A percentile compares a stretch with the other conserved stretches of the same genome.
Conservation (phyloP, 2,888 invertebrate species). For the Latrodectus hesperus region DNA sequence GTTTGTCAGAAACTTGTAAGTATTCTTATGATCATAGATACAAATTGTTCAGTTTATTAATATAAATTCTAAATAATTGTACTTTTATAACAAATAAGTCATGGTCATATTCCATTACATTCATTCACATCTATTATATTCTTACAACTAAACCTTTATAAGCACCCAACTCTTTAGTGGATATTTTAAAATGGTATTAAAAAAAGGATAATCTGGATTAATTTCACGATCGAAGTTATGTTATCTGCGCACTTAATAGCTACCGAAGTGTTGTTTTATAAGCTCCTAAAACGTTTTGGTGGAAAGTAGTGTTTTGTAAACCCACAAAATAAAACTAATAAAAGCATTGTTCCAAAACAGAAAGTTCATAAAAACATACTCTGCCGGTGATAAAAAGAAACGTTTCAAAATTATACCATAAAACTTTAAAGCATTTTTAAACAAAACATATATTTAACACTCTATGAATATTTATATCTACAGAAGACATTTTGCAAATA, state of each 20-base stretch:
- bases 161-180: constrained; percentile 3
- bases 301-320: constrained; percentile 19
- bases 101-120: too few relatives aligned
- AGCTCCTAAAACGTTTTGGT: constrained; percentile 13
- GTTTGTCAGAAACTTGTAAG: too few relatives aligned
- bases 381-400: constrained; percentile 13
- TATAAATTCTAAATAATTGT: too few relatives aligned
- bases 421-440: constrained; percentile 13
- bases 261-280: constrained; percentile 27
- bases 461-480: too few relatives aligned
- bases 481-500: too few relatives aligned
- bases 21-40: too few relatives aligned
- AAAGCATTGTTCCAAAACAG: constrained; percentile 11
- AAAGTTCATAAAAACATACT: constrained; percentile 29
- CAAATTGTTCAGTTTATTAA: too few relatives aligned
- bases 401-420: constrained; percentile 25
- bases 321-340: constrained; percentile 20
- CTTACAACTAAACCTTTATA: constrained; percentile 2
- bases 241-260: constrained; percentile 25
- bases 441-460: background rate
- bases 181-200: constrained; percentile 39
- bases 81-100: too few relatives aligned
- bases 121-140: background rate
- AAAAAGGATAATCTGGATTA: constrained; percentile 34
- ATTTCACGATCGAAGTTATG: constrained; percentile 40